Base-by-base conservation (phyloP, 2,113 vertebrate species). In the Hydrochoerus hydrochaeris region DNA sequence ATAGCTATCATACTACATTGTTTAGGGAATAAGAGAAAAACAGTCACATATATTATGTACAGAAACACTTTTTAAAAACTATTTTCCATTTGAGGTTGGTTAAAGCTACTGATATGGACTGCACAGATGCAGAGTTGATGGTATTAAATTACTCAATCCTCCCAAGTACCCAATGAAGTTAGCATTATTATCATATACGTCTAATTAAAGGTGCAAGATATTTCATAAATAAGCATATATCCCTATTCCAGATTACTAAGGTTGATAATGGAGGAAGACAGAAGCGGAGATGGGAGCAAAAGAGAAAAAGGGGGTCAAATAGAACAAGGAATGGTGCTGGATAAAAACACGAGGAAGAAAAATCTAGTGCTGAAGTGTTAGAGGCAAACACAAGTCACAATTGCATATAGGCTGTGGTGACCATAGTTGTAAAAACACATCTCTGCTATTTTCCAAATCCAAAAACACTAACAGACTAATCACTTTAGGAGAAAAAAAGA, bases 381-480 rank as follows among this genome's bases (percentile, higher is more conserved):
- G 5, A 49, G 30, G 90, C 71, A 80, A 77, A 96, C 35, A 88
- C 58, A 82, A 90, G 95, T 83, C 28, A 26, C 26, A 92, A 78
- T 30, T 85, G 3, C 62, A 32, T 57, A 28, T 35, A 83, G 46
- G 22, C 73, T 67, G 41, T 35, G 2, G 26, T 3, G 7, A 32
- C 44, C 58, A 60, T 57, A 71, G 58, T 67, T 87, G 17, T 95
- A 46, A 88, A 94, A 95, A 88, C 77, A 92, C 14, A 78, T 58
- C 75, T 84, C 49, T 81, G 69, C 75, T 81, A 65, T 94, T 87
- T 93, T 52, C 88, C 71, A 92, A 88, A 92, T 62, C 52, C 81
- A 71, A 28, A 71, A 35, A 54, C 80, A 94, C 93, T 84, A 85
- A 35, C 38, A 92, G 85, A 77, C 87, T 96, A 87, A 88, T 95